These are phyloP conservation scores for Aphidius colemani DNA, from an alignment of 2,888 invertebrate species.

Conservation along the genomic window DNA sequence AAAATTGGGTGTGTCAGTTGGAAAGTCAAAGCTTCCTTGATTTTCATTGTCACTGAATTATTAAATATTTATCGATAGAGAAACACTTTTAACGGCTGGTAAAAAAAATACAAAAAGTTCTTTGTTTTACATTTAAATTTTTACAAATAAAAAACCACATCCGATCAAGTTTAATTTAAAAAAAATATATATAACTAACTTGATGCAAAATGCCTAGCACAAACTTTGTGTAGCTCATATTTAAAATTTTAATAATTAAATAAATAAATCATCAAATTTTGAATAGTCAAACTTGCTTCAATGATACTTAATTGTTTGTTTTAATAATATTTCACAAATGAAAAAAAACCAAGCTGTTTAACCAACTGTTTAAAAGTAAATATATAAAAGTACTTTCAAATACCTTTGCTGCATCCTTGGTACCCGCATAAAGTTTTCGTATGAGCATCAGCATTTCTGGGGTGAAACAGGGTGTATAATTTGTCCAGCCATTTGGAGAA, in stretches of 20 bases:
- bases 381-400: background rate
- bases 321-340: background rate
- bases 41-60: no score
- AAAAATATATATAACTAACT: no score
- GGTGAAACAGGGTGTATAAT: slow-evolving; percentile 80
- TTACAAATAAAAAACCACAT: no score
- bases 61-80: no score
- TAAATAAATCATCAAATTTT: background rate
- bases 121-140: no score
- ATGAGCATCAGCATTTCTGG: slow-evolving; percentile 71
- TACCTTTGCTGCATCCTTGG: slow-evolving; percentile 62
- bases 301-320: background rate
- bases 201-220: no score
- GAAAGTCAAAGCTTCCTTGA: no score
- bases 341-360: background rate
- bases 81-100: no score
- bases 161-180: no score
- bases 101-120: no score
- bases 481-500: slow-evolving; percentile 73
- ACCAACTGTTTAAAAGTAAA: background rate
- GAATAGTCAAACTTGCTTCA: background rate
- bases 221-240: no score
- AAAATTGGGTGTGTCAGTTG: no score
- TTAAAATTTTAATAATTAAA: background rate
- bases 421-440: slow-evolving; percentile 66